Evolutionary conservation across 2,888 invertebrate genomes (phyloP).

Genomic region (Pachymerium ferrugineum): DNA sequence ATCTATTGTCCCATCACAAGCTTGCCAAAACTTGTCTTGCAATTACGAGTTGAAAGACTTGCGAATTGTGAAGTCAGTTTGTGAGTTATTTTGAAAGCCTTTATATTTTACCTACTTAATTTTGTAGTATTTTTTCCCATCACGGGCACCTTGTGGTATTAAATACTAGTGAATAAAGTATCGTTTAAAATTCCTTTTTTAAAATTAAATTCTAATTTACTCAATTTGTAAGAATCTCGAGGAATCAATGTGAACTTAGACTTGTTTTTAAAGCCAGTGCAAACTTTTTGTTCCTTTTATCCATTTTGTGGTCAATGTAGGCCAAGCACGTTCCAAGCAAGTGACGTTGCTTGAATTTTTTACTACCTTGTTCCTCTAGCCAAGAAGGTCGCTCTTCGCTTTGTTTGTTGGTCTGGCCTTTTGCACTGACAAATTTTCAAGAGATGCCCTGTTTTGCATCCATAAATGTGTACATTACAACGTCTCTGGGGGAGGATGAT

Average conservation of each 20-base stretch:
- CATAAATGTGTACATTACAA: conserved; percentile 11
- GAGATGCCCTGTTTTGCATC: conserved; percentile 10
- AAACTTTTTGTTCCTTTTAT: conserved; percentile 19
- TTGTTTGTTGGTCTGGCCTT: conserved; percentile 17
- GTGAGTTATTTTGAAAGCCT: no score
- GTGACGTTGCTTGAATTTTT: conserved; percentile 27
- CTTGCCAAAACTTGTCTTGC: no score
- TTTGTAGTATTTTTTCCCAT: no score
- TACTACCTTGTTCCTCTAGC: conserved; percentile 11
- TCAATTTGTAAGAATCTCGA: no score
- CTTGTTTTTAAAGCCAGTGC: conserved; percentile 19
- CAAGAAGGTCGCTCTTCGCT: conserved; percentile 8
- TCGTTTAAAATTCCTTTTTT: no score
- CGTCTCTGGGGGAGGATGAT: background rate
- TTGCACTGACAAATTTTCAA: conserved; percentile 9
- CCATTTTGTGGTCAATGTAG: conserved; percentile 20
- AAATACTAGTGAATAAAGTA: no score
- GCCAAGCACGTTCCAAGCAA: background rate
- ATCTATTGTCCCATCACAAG: no score
- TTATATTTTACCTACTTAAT: no score
- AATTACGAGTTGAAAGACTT: no score
- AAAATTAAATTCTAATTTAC: no score
- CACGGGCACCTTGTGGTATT: no score
- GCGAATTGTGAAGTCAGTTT: no score
- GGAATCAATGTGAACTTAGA: background rate